Base-by-base conservation (phyloP, 1,140 invertebrate species). In the Drosophila auraria region DNA sequence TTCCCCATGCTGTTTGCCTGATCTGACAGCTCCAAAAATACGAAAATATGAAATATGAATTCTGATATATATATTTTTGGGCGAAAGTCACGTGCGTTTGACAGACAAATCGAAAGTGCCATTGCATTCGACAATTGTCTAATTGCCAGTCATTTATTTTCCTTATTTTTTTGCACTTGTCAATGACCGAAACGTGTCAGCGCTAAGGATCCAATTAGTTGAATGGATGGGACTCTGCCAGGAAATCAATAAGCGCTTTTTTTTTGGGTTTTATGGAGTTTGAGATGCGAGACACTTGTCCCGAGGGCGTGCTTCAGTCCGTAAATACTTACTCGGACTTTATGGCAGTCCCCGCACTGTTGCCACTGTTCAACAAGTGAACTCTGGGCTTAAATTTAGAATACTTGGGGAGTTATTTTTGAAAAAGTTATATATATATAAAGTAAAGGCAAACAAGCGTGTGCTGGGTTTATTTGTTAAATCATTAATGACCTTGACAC, bases 1-100 rank as follows among this genome's bases (percentile, higher is more conserved):
- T 54, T 64, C 49, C 33, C 47, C 51, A 70, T 61, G 61, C 65
- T 36, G 30, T 36, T 60, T 47, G 47, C 36, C 14, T 40, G 42
- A 69, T 72, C 74, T 89, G 86, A 90, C 84, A 84, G 81, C 66
- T 78, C 70, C 54, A 40, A 75, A 71, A 7, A 69, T 75, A 53
- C 45, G 27, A 49, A 56, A 56, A 25, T 25, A 57, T 57, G 54
- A 57, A 25, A 38, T n/a, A 57, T 57, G 54, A 57, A 57, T 6
- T 40, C 23, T 56, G 53, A 14, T 8, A 15, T 54, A 51, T 60
- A 60, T 66, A 15, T 44, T 60, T 17, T 44, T 20, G 33, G 60
- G 30, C 53, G 53, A 89, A 82, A 90, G 86, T 89, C 84, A 89
- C 84, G 84, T 89, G 84, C 84, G 78, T 27, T 65, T 90, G 84